Percentiles rank a stretch among this genome's conserved stretches.
phyloP scores from a whole-genome alignment of 2,888 invertebrate genomes.

The Pachymerium ferrugineum region DNA sequence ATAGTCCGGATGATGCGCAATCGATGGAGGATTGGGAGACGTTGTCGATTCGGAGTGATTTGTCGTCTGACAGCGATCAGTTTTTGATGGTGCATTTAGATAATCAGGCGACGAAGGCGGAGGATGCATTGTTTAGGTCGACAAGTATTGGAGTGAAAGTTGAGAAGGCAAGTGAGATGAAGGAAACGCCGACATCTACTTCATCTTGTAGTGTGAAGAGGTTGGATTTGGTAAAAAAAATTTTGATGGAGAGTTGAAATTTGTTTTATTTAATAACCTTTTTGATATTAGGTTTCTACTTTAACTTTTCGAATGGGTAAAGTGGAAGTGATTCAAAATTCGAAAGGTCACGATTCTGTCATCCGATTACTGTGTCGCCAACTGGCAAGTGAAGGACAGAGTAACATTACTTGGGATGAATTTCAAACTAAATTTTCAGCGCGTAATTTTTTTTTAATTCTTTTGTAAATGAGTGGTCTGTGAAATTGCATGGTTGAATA shows the following conservation, averaged over 20 bases:
- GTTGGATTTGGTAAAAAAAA: conserved; percentile 30
- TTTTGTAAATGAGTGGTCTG: no score
- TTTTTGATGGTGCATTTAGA: conserved; percentile 61
- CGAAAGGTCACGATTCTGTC: conserved; percentile 60
- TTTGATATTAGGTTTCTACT: conserved; percentile 52
- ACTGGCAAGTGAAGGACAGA: conserved; percentile 72
- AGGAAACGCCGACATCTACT: conserved; percentile 56
- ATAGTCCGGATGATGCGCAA: conserved; percentile 45
- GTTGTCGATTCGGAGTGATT: conserved; percentile 70
- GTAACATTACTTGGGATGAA: conserved; percentile 87
- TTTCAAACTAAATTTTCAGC: conserved; percentile 65
- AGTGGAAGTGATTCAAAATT: conserved; percentile 67
- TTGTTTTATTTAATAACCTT: conserved; percentile 31
- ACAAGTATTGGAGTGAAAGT: conserved; percentile 49
- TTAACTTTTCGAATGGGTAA: conserved; percentile 65
- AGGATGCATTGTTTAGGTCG: conserved; percentile 62
- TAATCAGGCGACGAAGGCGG: conserved; percentile 54
- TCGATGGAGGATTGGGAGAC: conserved; percentile 69
- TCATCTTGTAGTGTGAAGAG: conserved; percentile 67
- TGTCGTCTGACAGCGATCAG: conserved; percentile 81
- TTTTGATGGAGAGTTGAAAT: background rate
- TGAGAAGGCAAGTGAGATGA: conserved; percentile 77
- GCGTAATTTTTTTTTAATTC: conserved; percentile 38
- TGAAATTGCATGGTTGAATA: no score
- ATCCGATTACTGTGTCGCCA: conserved; percentile 65